Conservation (phyloP, 37 sponge, comb jelly and placozoan species). For the Crambe crambe region DNA sequence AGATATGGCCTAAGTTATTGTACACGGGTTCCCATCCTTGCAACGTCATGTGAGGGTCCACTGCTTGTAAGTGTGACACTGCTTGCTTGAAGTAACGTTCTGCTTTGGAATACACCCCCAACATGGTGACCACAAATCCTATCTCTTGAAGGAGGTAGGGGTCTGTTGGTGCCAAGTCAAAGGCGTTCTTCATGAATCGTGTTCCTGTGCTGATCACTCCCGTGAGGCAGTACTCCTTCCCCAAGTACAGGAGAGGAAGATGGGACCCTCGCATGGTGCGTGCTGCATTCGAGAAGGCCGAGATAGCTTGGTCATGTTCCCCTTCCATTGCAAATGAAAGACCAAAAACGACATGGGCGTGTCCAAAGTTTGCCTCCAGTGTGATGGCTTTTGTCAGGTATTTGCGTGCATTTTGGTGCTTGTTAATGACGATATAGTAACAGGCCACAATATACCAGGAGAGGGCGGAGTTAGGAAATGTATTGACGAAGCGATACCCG, state of each 20-base stretch:
- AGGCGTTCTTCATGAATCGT: slow-evolving; percentile 69
- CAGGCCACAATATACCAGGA: slow-evolving; percentile 88
- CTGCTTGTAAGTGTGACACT: slow-evolving; percentile 14
- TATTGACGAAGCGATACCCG: slow-evolving; percentile 62
- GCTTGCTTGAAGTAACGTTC: slow-evolving; percentile 61
- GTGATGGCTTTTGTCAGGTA: slow-evolving; percentile 70
- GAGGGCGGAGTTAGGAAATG: slow-evolving; percentile 63
- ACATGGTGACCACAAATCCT: slow-evolving; percentile 42
- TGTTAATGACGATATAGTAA: slow-evolving; percentile 64
- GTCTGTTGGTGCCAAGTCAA: slow-evolving; percentile 51
- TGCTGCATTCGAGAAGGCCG: slow-evolving; percentile 82
- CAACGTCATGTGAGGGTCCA: slow-evolving; percentile 51
- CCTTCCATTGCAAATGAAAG: slow-evolving; percentile 72
- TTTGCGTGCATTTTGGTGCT: slow-evolving; percentile 63
- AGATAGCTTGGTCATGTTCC: slow-evolving; percentile 85
- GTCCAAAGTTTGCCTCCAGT: slow-evolving; percentile 58
- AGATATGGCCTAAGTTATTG: slow-evolving; percentile 82
- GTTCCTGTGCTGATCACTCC: slow-evolving; percentile 45
- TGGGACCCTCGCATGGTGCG: slow-evolving; percentile 77
- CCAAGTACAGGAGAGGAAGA: slow-evolving; percentile 73
- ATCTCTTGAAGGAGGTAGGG: slow-evolving; percentile 76
- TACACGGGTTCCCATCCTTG: slow-evolving; percentile 78
- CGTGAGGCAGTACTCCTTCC: slow-evolving; percentile 75
- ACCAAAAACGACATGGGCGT: slow-evolving; percentile 75
- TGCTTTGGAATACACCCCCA: slow-evolving; percentile 38